Conservation (phyloP, 2,797 vertebrate genomes). For the Champsocephalus esox region DNA sequence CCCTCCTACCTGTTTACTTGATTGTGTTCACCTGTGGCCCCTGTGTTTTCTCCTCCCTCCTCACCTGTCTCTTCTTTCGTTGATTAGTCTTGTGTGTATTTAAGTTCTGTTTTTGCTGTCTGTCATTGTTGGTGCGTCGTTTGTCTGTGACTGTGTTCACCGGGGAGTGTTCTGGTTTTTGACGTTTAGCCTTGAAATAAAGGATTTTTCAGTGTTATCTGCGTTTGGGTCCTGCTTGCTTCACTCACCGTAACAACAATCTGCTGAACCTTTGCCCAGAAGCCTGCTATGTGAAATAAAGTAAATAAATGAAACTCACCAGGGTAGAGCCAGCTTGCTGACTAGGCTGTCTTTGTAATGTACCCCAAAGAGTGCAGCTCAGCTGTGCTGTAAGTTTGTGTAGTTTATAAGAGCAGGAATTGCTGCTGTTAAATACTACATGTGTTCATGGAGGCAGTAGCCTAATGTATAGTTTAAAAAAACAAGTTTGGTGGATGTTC, state of each 20-base stretch:
- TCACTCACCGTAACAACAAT: neutral
- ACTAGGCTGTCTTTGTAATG: conserved; percentile 25
- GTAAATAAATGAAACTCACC: conserved; percentile 21
- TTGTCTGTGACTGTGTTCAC: too few relatives aligned
- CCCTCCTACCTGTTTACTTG: too few relatives aligned
- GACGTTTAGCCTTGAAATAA: too few relatives aligned
- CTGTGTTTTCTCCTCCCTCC: too few relatives aligned
- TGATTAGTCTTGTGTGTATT: too few relatives aligned
- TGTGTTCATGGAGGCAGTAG: conserved; percentile 1
- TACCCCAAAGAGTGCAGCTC: neutral
- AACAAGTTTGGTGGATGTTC: neutral
- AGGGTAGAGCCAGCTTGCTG: conserved; percentile 21
- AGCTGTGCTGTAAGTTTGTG: conserved; percentile 6
- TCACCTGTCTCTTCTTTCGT: too few relatives aligned
- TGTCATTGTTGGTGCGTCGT: too few relatives aligned
- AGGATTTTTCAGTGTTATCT: too few relatives aligned
- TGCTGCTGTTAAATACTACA: neutral
- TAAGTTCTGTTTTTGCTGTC: too few relatives aligned
- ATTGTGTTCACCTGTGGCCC: too few relatives aligned
- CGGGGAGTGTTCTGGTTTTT: too few relatives aligned
- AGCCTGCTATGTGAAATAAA: conserved; percentile 15
- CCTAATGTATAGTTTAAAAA: conserved; percentile 1
- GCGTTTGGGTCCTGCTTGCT: too few relatives aligned
- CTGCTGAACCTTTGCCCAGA: conserved; percentile 22
- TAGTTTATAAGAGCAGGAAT: conserved; percentile 1